These are phyloP conservation scores for Camponotus vicinus DNA, from an alignment of 1,140 invertebrate species.

Conservation along the genomic window DNA sequence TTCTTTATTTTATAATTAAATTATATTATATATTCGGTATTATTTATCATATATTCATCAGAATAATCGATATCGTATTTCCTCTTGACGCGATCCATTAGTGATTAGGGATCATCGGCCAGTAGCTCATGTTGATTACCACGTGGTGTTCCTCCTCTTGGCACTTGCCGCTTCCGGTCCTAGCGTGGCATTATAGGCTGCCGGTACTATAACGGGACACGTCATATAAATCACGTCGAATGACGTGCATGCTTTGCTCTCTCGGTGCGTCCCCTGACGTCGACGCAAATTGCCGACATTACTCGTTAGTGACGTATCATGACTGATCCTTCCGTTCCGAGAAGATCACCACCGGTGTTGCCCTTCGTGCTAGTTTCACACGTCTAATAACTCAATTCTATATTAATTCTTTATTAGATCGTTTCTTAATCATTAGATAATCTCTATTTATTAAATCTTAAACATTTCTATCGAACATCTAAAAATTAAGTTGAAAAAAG, in stretches of 20 bases:
- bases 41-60: conserved; percentile 21
- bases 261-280: conserved; percentile 57
- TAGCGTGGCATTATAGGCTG: conserved; percentile 69
- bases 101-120: conserved; percentile 62
- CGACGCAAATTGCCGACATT: conserved; percentile 77
- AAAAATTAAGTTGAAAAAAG: not conserved
- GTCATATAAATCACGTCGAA: conserved; percentile 73
- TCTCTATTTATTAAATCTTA: not conserved
- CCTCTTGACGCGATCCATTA: conserved; percentile 43
- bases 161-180: conserved; percentile 70
- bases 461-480: not conserved
- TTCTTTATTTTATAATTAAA: not conserved
- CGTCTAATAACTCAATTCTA: conserved; percentile 41
- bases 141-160: conserved; percentile 70
- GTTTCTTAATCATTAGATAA: not conserved
- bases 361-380: conserved; percentile 27
- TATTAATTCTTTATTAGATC: conserved; percentile 12
- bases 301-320: conserved; percentile 73
- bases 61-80: conserved; percentile 58
- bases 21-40: conserved; percentile 20
- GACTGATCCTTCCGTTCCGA: conserved; percentile 60
- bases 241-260: conserved; percentile 66
- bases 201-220: conserved; percentile 72
- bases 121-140: conserved; percentile 55
- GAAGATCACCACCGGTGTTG: conserved; percentile 5